Base-by-base conservation (phyloP, 2,113 vertebrate species). In the Grammomys dolichurus region DNA sequence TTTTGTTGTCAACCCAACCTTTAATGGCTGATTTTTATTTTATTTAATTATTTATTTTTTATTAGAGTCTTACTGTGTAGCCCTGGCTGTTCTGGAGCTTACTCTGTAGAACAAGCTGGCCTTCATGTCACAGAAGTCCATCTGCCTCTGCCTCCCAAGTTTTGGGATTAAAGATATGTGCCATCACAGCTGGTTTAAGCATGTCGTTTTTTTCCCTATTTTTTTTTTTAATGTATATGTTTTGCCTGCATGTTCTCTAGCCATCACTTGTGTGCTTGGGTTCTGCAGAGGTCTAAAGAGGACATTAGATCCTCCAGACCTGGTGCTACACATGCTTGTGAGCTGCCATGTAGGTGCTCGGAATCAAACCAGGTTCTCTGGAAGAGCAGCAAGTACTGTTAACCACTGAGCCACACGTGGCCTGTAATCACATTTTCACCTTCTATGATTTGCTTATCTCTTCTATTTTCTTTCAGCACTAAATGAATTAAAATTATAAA, bases 401-500 rank as follows among this genome's bases (percentile, higher is more conserved):
- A 56, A 81, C 51, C 51, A 56, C 78, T n/a, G 51, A 80, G 31
- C 51, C 51, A 56, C 51, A 67, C 3, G 43, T 87, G 88, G 43
- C 9, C 78, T 93, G 24, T 24, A 93, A 89, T 81, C 80, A 0
- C 5, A 0, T 56, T 92, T 89, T 54, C 4, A 6, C 12, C 51
- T 95, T 95, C 40, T 60, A 7, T 69, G 72, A 40, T 90, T 87
- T 54, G 33, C 56, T 36, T 92, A 84, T 84, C 67, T 16, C 63
- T 89, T 96, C 40, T 22, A 67, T 93, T 89, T 7, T 36, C 26
- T 82, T 72, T 16, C 1, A 70, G 20, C 48, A 80, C 40, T 93
- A 92, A 90, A 87, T 72, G 43, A 95, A 67, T 82, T 43, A 43
- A 28, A 84, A 63, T n/a, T 63, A 43, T 90, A 80, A 90, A 92